phyloP scores from a whole-genome alignment of 2,113 vertebrate genomes.

The Hiodon alosoides region DNA sequence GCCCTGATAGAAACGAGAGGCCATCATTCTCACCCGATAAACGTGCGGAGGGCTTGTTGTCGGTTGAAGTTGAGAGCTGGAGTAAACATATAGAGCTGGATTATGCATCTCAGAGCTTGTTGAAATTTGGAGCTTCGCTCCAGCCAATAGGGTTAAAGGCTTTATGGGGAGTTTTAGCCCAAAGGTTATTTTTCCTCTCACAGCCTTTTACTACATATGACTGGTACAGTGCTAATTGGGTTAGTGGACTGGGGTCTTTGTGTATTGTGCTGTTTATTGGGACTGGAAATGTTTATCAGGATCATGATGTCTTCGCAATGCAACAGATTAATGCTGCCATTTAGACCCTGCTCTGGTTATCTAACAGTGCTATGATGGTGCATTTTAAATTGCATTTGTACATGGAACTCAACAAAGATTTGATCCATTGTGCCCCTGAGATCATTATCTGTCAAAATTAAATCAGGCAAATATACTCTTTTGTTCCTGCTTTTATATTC shows the following conservation, averaged over 20 bases:
- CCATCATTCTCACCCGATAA: neutral
- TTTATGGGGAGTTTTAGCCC: constrained; percentile 8
- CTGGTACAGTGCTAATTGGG: neutral
- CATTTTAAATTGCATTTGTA: no score
- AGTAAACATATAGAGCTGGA: constrained; percentile 16
- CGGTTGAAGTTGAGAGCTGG: constrained; percentile 2
- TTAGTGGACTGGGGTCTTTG: neutral
- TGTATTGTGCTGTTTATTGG: no score
- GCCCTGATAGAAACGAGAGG: neutral
- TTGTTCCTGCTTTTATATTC: no score
- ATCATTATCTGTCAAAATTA: no score
- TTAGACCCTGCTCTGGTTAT: no score
- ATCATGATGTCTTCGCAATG: neutral
- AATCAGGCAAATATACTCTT: no score
- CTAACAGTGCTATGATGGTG: no score
- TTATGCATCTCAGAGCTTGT: constrained; percentile 21
- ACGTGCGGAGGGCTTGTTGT: constrained; percentile 7
- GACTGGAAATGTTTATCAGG: no score
- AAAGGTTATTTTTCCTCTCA: constrained; percentile 11
- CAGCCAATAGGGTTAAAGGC: constrained; percentile 19
- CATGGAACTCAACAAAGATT: no score
- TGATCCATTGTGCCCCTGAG: no score
- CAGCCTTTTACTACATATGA: neutral
- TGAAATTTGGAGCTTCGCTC: constrained; percentile 24
- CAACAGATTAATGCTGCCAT: neutral